Conservation (phyloP, 2,888 invertebrate genomes). For the Megamerina dolium region DNA sequence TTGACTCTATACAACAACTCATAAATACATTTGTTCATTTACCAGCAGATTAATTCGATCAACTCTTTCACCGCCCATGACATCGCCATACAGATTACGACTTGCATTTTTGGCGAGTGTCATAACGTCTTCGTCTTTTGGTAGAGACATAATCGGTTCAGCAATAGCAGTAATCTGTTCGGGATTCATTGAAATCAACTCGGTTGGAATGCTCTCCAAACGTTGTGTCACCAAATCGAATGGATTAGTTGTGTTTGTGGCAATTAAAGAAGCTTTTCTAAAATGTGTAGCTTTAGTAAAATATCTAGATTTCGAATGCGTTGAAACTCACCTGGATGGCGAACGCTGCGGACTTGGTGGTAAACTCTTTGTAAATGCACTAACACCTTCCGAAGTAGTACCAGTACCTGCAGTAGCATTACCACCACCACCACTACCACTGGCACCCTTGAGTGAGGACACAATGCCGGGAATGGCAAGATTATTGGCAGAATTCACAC, state of each 20-base stretch:
- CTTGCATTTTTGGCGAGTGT: constrained; percentile 84
- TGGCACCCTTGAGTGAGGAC: constrained; percentile 43
- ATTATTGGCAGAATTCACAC: constrained; percentile 64
- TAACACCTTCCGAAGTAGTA: neutral
- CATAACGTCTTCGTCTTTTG: constrained; percentile 71
- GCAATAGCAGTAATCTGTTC: constrained; percentile 42
- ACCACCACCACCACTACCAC: neutral
- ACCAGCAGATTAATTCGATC: constrained; percentile 84
- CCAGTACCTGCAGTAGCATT: neutral
- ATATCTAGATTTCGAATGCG: too few relatives aligned
- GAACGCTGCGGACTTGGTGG: constrained; percentile 74
- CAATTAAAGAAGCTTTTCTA: constrained; percentile 61
- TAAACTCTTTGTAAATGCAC: constrained; percentile 56
- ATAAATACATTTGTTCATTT: constrained; percentile 9
- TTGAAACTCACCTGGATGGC: constrained; percentile 57
- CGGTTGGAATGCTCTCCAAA: constrained; percentile 39
- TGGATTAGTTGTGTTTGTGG: constrained; percentile 52
- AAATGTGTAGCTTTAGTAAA: neutral
- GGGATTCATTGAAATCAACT: constrained; percentile 30
- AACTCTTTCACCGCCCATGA: constrained; percentile 63
- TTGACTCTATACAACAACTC: neutral
- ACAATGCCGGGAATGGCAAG: constrained; percentile 59
- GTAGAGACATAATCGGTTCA: constrained; percentile 40
- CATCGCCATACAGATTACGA: constrained; percentile 67
- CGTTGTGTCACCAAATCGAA: constrained; percentile 49